Conservation (phyloP, 2,797 vertebrate genomes). For the Phalloptychus januarius region DNA sequence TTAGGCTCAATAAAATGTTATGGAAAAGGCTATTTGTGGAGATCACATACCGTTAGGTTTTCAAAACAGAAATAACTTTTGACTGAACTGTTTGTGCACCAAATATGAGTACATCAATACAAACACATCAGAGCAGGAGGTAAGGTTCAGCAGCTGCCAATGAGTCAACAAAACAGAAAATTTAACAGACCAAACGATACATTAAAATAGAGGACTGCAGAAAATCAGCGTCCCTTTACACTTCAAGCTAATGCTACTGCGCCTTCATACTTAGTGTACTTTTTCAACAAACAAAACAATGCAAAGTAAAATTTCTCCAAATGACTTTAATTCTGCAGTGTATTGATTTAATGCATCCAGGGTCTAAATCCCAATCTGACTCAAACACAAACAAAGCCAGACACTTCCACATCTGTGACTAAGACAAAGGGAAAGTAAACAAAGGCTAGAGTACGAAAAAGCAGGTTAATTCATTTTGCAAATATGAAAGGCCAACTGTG, state of each 20-base stretch:
- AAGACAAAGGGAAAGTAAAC: constrained; percentile 4
- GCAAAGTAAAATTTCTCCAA: constrained; percentile 3
- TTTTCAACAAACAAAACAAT: constrained; percentile 16
- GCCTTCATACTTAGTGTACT: constrained; percentile 7
- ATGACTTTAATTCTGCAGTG: constrained; percentile 24
- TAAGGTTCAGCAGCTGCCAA: constrained; percentile 58
- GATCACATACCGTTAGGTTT: not conserved
- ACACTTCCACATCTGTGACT: constrained; percentile 16
- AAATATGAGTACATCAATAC: not conserved
- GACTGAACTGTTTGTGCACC: not conserved
- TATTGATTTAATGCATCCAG: constrained; percentile 36
- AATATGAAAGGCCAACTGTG: constrained; percentile 11
- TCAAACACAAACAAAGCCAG: constrained; percentile 32
- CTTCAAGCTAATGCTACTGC: constrained; percentile 21
- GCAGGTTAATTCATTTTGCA: constrained; percentile 9
- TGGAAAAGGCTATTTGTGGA: not conserved
- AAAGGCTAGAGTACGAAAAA: constrained; percentile 23
- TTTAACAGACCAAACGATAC: constrained; percentile 13
- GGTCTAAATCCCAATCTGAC: not conserved
- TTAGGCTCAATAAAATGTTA: constrained; percentile 8
- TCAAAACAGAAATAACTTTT: not conserved
- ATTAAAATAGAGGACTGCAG: constrained; percentile 2
- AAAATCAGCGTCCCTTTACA: constrained; percentile 45
- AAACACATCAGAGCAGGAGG: constrained; percentile 10
- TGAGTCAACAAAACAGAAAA: constrained; percentile 1